These are phyloP conservation scores for Melanotaenia nigrans DNA, from an alignment of 2,797 vertebrate species.

Conservation along the genomic window DNA sequence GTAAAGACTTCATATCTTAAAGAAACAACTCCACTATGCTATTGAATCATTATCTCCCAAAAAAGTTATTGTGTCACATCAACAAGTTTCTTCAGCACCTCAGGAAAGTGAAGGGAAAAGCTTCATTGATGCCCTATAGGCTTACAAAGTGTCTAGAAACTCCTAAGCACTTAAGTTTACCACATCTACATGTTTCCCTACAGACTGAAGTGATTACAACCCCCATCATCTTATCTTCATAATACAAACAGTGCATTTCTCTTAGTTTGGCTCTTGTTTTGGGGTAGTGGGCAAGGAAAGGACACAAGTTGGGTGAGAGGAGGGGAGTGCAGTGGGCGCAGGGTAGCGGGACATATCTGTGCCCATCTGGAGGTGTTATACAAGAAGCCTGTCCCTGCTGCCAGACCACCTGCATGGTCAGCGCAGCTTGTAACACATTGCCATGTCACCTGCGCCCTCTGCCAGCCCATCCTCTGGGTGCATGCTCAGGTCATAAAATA, in stretches of 20 bases:
- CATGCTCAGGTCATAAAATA: slow-evolving; percentile 79
- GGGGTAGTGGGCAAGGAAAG: slow-evolving; percentile 57
- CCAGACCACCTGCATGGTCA: slow-evolving; percentile 58
- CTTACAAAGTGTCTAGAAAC: slow-evolving; percentile 69
- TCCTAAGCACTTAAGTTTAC: slow-evolving; percentile 72
- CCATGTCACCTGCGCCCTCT: slow-evolving; percentile 36
- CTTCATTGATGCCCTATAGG: slow-evolving; percentile 59
- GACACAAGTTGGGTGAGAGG: slow-evolving; percentile 57
- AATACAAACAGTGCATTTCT: slow-evolving; percentile 78
- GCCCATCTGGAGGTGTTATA: slow-evolving; percentile 61
- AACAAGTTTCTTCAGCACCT: slow-evolving; percentile 70
- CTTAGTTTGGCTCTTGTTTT: slow-evolving; percentile 73
- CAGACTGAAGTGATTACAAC: slow-evolving; percentile 68
- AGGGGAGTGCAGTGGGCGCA: slow-evolving; percentile 43
- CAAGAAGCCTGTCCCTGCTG: slow-evolving; percentile 51
- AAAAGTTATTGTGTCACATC: slow-evolving; percentile 64
- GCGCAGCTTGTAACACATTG: slow-evolving; percentile 24
- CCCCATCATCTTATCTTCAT: slow-evolving; percentile 60
- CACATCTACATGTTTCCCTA: slow-evolving; percentile 68
- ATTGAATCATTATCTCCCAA: slow-evolving; percentile 66
- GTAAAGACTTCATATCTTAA: slow-evolving; percentile 69
- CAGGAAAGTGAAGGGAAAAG: slow-evolving; percentile 61
- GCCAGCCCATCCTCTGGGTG: slow-evolving; percentile 54
- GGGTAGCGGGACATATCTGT: slow-evolving; percentile 33
- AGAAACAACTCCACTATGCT: slow-evolving; percentile 70